Evolutionary conservation across 2,797 vertebrate genomes (phyloP), one percentile per base, ranked within the genome.

Genomic region (Benthosema pterotum): DNA sequence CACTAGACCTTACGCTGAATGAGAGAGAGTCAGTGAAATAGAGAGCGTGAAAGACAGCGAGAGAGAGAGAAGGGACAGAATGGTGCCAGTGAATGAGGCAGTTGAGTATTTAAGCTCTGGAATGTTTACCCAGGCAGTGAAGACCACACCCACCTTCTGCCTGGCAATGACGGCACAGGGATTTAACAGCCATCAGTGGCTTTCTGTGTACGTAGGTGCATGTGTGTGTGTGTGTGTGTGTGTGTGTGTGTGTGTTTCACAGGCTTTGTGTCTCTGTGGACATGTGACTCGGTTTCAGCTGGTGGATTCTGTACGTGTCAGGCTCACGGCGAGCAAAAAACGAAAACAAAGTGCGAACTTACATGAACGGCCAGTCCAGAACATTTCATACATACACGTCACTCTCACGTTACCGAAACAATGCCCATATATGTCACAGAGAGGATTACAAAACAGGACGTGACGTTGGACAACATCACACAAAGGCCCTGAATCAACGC

Each of bases 101-200:
- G 47, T 57, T 72, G 73, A 63, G 68, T 53, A 58, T 79, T 80
- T 81, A 74, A 74, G 52, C 78, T 57, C 48, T 73, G 84, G 60
- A 65, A 75, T 86, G 80, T 87, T 80, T 59, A 74, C 71, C 71
- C 48, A 66, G 56, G 19, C 51, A 14, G 71, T 65, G 65, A 63
- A 75, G 52, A 63, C 81, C 83, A 83, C 83, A 74, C 85, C 83
- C 80, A 80, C 71, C 46, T 51, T 14, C 65, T 78, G 74, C 59
- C 74, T 71, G 54, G 32, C 60, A 73, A 17, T 79, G 69, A 83
- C 51, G 45, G 15, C 57, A 59, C 51, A 49, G 2, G 38, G 54
- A 64, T 75, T 67, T 63, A 52, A 71, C 56, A 56, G 4, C 63
- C 69, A 63, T 73, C 55, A 67, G 71, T 51, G 22, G 67, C 62